Evolutionary conservation across 2,797 vertebrate genomes (phyloP).

Genomic region (Simalia tracyae): DNA sequence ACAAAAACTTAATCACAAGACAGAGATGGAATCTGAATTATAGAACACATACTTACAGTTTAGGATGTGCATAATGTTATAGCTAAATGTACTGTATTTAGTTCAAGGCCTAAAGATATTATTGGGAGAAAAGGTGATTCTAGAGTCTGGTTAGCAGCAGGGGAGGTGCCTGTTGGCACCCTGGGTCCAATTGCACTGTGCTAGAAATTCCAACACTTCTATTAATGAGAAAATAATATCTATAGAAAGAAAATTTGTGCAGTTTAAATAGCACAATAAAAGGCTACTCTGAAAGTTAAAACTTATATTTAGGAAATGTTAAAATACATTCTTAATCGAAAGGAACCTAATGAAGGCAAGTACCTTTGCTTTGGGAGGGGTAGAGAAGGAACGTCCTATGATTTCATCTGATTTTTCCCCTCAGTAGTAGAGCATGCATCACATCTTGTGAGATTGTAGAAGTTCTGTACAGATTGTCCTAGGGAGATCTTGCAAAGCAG

Average conservation of each 20-base stretch:
- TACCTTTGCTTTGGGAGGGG: background rate
- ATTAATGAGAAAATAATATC: background rate
- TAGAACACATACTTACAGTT: background rate
- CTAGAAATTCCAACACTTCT: background rate
- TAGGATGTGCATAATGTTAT: background rate
- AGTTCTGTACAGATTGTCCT: background rate
- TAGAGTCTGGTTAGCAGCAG: background rate
- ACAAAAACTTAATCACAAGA: background rate
- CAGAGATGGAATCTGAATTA: background rate
- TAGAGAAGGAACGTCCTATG: background rate
- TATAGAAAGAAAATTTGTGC: background rate
- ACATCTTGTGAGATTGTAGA: background rate
- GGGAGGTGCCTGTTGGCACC: background rate
- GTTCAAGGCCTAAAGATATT: background rate
- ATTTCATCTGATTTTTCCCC: background rate
- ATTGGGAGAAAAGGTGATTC: background rate
- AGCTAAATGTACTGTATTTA: background rate
- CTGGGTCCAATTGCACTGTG: no score
- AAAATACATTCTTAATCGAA: background rate
- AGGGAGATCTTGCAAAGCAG: background rate
- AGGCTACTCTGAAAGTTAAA: background rate
- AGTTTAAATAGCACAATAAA: background rate
- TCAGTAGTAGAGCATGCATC: background rate
- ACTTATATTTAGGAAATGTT: background rate
- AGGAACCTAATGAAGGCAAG: background rate